Evolutionary conservation across 1,140 invertebrate species (phyloP), one percentile per base, ranked within the genome.

Genomic region (Drosophila santomea): DNA sequence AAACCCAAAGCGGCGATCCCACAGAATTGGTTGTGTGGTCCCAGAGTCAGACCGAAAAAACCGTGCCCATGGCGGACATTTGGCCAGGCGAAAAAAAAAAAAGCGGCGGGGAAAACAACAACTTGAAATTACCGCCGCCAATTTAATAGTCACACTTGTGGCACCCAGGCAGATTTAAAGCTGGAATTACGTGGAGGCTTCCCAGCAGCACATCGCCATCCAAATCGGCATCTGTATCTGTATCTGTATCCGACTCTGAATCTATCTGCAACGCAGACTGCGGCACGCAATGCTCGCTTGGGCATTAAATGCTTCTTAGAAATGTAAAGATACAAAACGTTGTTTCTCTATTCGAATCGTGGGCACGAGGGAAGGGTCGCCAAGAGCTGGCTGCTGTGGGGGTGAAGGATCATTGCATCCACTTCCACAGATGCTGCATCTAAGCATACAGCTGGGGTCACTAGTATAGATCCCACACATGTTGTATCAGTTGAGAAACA

Each of bases 101-200:
- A 59, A 20, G 20, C 11, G 43, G 41, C 28, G 25, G 58, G 60
- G 50, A 35, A 60, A 78, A 58, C 80, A 69, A 85, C 60, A 71
- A 85, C 78, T 85, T 82, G 68, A 80, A 89, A 89, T 89, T 89
- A 89, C 85, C 62, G 84, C 84, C 77, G 85, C 84, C 84, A 89
- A 89, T 89, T 89, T 89, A 89, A 84, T 90, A 89, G 84, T 89
- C 84, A 89, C 84, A 89, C 84, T 89, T 89, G 84, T 83, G 74
- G 71, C 76, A 83, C 68, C 45, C 62, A 72, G 39, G 55, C 43
- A 56, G 57, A 45, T 85, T 44, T 71, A 61, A 66, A 79, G 76
- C 64, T 78, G 64, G 60, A 88, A 76, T 88, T 82, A 86, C 78
- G 69, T 62, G 56, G 64, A 79, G 67, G 54, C 76, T 85, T 56